Conservation (phyloP, 30 jellyfish, hydroid and myxozoan genomes). For the Cassiopea andromeda region DNA sequence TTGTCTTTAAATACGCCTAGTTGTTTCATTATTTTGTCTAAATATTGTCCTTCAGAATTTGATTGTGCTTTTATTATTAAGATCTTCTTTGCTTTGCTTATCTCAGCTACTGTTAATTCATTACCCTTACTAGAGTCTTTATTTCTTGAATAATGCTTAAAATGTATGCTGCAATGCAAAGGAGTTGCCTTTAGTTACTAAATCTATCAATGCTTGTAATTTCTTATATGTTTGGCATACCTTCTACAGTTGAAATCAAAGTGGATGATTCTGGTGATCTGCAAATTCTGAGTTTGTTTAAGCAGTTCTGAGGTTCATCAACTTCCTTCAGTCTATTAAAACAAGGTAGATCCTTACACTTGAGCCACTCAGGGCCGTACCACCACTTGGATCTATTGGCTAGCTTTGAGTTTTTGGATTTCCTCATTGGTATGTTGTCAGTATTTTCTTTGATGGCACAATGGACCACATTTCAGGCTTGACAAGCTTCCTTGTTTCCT, state of each 20-base stretch:
- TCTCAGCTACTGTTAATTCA: background rate
- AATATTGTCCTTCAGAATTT: background rate
- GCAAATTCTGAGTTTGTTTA: too few relatives aligned
- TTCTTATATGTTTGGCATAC: background rate
- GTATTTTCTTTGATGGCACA: conserved; percentile 10
- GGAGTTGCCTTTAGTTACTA: conserved; percentile 7
- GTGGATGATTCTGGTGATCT: too few relatives aligned
- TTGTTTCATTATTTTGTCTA: conserved; percentile 4
- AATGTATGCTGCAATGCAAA: conserved; percentile 17
- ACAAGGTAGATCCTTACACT: background rate
- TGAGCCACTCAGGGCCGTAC: conserved; percentile 16
- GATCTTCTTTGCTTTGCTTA: conserved; percentile 15
- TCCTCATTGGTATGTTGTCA: conserved; percentile 34
- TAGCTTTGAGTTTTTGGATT: conserved; percentile 7
- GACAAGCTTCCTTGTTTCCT: conserved; percentile 38
- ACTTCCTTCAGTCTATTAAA: background rate
- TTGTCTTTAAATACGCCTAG: conserved; percentile 18
- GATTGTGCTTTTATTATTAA: background rate
- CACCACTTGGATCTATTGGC: conserved; percentile 20
- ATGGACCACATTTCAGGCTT: conserved; percentile 17
- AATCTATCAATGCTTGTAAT: background rate
- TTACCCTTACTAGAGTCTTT: background rate
- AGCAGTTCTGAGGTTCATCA: too few relatives aligned
- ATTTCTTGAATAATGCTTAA: background rate
- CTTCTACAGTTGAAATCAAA: background rate